Conservation (phyloP, 2,113 vertebrate species). For the Lota lota region DNA sequence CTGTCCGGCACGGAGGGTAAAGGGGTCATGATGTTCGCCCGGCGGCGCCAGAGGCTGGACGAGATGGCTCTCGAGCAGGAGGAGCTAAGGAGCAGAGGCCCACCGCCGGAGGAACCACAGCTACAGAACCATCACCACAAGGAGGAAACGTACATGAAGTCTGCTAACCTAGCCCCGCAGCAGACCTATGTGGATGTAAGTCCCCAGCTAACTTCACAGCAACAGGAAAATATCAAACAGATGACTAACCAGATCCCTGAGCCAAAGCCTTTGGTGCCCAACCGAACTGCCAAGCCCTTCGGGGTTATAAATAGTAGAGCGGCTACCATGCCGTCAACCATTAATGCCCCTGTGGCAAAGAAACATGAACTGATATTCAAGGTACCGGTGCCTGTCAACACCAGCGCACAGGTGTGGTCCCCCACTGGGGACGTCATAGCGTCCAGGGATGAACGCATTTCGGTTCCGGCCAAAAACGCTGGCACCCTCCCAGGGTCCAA, state of each 20-base stretch:
- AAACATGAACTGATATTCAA: slow-evolving; percentile 77
- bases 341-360: slow-evolving; percentile 65
- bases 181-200: slow-evolving; percentile 62
- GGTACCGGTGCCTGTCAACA: slow-evolving; percentile 64
- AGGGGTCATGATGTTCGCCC: slow-evolving; percentile 92
- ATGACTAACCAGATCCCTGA: slow-evolving; percentile 44
- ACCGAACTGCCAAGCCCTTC: slow-evolving; percentile 90
- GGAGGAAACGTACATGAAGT: slow-evolving; percentile 47
- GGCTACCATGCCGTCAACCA: slow-evolving; percentile 66
- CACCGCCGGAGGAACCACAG: slow-evolving; percentile 58
- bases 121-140: slow-evolving; percentile 26
- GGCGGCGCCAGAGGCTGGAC: slow-evolving; percentile 88
- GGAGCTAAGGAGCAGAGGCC: slow-evolving; percentile 73
- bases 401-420: slow-evolving; percentile 74
- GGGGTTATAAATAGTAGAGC: slow-evolving; percentile 70
- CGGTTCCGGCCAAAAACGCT: slow-evolving; percentile 87
- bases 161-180: slow-evolving; percentile 50
- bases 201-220: slow-evolving; percentile 41
- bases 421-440: slow-evolving; percentile 85
- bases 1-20: slow-evolving; percentile 88
- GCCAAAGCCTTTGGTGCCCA: slow-evolving; percentile 72
- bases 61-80: slow-evolving; percentile 85
- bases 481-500: slow-evolving; percentile 88
- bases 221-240: slow-evolving; percentile 49
- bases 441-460: slow-evolving; percentile 92